Evolutionary conservation across 1,140 invertebrate genomes (phyloP).

Genomic region (Oncopodura yosiiana): DNA sequence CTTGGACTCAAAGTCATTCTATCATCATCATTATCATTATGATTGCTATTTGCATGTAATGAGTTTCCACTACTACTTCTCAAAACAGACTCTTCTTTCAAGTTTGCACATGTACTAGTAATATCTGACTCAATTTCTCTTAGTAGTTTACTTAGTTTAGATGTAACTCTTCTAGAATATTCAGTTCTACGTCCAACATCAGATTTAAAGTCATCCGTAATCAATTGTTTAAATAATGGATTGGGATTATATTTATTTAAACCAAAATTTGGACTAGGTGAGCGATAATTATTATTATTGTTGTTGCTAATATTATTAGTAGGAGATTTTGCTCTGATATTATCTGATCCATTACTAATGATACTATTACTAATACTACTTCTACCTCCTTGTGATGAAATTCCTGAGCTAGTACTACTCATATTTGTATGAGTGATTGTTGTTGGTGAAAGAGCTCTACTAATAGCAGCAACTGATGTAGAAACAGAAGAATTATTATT

Average conservation of each 20-base stretch:
- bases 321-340: not conserved
- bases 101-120: not conserved
- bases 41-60: no score
- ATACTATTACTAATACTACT: not conserved
- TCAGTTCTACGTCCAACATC: slow-evolving; percentile 29
- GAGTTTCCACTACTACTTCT: slow-evolving; percentile 1
- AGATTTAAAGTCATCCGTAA: slow-evolving; percentile 20
- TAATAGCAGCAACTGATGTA: no score
- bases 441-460: not conserved
- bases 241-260: slow-evolving; percentile 33
- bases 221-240: slow-evolving; percentile 30
- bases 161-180: slow-evolving; percentile 27
- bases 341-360: slow-evolving; percentile 1
- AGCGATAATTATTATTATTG: not conserved
- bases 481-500: not conserved
- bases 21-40: no score
- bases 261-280: not conserved
- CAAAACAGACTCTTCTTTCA: slow-evolving; percentile 1
- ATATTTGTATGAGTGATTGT: not conserved
- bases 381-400: not conserved
- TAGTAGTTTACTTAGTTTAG: slow-evolving; percentile 30
- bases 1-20: no score
- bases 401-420: not conserved
- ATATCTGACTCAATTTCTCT: slow-evolving; percentile 30
- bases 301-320: not conserved